A percentile compares a stretch with the other conserved stretches of the same genome.
These are phyloP conservation scores for Drosophila engyochracea DNA, from an alignment of 2,888 invertebrate species.

Conservation along the genomic window DNA sequence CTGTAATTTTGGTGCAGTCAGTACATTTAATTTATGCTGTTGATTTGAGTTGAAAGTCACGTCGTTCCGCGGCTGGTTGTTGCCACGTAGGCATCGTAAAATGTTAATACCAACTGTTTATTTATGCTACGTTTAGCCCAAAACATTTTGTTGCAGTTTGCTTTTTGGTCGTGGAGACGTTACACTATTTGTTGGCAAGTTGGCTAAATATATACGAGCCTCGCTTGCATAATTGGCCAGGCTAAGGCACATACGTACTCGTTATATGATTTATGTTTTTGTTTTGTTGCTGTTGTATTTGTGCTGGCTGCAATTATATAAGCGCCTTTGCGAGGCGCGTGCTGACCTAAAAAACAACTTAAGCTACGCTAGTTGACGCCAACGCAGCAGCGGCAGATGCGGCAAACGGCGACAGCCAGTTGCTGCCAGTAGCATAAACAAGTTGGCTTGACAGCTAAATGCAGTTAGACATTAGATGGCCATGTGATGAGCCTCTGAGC, in stretches of 20 bases:
- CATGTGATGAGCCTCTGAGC: conserved; percentile 70
- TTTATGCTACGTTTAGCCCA: conserved; percentile 49
- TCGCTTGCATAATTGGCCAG: conserved; percentile 63
- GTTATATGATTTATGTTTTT: conserved; percentile 46
- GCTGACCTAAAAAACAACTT: conserved; percentile 70
- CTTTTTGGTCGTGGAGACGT: conserved; percentile 25
- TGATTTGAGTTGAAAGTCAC: conserved; percentile 50
- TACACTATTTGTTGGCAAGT: conserved; percentile 34
- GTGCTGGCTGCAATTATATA: conserved; percentile 60
- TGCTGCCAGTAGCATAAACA: conserved; percentile 66
- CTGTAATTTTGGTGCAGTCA: conserved; percentile 51
- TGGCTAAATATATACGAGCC: conserved; percentile 38
- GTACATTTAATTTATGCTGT: conserved; percentile 59
- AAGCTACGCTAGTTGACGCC: conserved; percentile 72
- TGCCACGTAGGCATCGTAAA: conserved; percentile 59
- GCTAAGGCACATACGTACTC: conserved; percentile 41
- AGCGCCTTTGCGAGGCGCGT: conserved; percentile 64
- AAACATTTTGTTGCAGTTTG: conserved; percentile 48
- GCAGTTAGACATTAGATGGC: conserved; percentile 78
- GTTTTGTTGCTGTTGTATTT: conserved; percentile 19
- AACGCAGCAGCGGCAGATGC: conserved; percentile 48
- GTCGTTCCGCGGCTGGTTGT: conserved; percentile 31
- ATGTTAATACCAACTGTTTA: conserved; percentile 51
- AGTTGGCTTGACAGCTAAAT: conserved; percentile 71
- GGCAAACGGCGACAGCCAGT: conserved; percentile 33